Conservation (phyloP, 2,113 vertebrate genomes). For the Polypterus senegalus region DNA sequence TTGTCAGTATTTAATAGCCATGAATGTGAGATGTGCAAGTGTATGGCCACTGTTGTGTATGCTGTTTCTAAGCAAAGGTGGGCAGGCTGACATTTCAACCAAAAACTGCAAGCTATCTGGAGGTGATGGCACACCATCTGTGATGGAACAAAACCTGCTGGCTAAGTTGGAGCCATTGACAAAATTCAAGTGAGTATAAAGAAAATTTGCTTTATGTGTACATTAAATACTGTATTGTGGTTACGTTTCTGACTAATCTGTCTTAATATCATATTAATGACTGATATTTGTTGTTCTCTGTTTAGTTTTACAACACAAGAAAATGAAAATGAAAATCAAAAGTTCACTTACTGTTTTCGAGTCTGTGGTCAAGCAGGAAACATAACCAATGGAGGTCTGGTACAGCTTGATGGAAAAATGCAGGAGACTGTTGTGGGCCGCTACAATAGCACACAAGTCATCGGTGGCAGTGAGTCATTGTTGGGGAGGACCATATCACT, state of each 20-base stretch:
- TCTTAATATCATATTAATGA: neutral
- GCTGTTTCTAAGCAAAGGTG: constrained; percentile 27
- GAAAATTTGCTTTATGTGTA: neutral
- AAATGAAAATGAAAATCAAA: neutral
- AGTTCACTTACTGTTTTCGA: constrained; percentile 65
- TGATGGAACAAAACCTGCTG: constrained; percentile 24
- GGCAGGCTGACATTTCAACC: constrained; percentile 17
- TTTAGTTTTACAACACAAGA: neutral
- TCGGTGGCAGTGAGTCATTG: constrained; percentile 69
- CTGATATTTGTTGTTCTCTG: too few relatives aligned
- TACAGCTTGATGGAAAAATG: constrained; percentile 41
- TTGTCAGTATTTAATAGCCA: too few relatives aligned
- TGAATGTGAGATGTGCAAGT: too few relatives aligned
- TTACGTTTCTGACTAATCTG: constrained; percentile 4
- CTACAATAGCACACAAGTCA: constrained; percentile 58
- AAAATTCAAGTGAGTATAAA: constrained; percentile 34
- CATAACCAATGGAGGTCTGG: constrained; percentile 46
- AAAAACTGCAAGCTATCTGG: constrained; percentile 29
- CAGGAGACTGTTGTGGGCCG: constrained; percentile 51
- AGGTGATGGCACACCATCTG: neutral
- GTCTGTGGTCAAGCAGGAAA: constrained; percentile 68
- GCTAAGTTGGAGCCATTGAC: constrained; percentile 34
- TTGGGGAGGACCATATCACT: neutral
- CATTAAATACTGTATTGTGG: neutral
- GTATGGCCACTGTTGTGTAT: neutral